Evolutionary conservation across 1,140 invertebrate species (phyloP).

Genomic region (Pogonus chalceus): DNA sequence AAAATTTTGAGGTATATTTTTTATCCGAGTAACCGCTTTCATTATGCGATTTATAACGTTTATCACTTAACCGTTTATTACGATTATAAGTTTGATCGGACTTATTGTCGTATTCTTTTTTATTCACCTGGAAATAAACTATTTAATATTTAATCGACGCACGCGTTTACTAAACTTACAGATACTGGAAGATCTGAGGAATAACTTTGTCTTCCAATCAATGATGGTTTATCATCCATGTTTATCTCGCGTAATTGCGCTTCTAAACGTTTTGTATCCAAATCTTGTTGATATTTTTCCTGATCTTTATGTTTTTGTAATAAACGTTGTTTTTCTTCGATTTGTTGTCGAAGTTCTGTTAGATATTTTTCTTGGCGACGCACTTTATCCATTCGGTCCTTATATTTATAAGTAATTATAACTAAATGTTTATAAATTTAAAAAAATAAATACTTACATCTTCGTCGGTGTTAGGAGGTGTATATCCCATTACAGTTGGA

Average conservation of each 20-base stretch:
- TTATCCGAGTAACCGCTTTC: background rate
- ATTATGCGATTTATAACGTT: background rate
- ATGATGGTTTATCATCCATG: background rate
- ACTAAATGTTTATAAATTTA: background rate
- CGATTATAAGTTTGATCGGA: background rate
- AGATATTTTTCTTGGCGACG: constrained; percentile 27
- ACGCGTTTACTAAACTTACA: background rate
- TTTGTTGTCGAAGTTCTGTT: constrained; percentile 29
- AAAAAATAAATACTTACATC: background rate
- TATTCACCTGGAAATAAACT: background rate
- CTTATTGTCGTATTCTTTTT: background rate
- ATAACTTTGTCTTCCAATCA: background rate
- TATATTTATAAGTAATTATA: background rate
- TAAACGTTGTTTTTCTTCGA: constrained; percentile 31
- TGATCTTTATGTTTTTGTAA: constrained; percentile 29
- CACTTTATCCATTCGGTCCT: background rate
- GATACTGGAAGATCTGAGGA: background rate
- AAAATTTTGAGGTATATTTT: constrained; percentile 19
- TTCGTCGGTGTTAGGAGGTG: background rate
- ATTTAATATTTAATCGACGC: background rate
- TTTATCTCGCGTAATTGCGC: constrained; percentile 34
- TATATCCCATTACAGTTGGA: constrained; percentile 17
- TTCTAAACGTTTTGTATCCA: constrained; percentile 43
- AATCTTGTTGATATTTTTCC: constrained; percentile 34
- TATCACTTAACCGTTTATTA: background rate